Conservation (phyloP, 92 coral and sea anemone species). For the Phenganax marumi region DNA sequence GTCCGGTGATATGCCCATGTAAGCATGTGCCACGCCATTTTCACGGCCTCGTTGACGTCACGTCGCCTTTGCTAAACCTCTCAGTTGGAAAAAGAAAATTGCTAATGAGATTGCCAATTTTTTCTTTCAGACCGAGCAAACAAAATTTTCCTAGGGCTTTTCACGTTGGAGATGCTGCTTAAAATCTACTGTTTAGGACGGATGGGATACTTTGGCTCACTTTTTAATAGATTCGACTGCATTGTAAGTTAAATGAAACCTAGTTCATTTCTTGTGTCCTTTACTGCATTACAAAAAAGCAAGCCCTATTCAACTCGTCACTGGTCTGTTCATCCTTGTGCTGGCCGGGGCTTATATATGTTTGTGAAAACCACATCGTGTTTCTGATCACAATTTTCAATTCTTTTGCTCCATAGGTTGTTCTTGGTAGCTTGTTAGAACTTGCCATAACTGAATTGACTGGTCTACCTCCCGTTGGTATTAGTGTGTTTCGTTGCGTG, state of each 20-base stretch:
- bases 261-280: too few species aligned
- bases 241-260: constrained; percentile 65
- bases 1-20: too few species aligned
- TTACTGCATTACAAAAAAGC: too few species aligned
- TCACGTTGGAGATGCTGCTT: constrained; percentile 90
- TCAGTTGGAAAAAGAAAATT: not conserved
- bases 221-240: constrained; percentile 97
- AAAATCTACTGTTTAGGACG: constrained; percentile 95
- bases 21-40: too few species aligned
- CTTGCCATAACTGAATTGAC: constrained; percentile 84
- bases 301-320: not conserved
- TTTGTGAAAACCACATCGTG: not conserved
- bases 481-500: constrained; percentile 95
- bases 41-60: too few species aligned
- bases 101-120: not conserved
- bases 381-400: too few species aligned
- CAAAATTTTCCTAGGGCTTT: constrained; percentile 83
- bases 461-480: constrained; percentile 88
- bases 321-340: not conserved
- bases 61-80: too few species aligned
- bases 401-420: constrained; percentile 61
- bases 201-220: constrained; percentile 91
- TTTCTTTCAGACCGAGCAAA: constrained; percentile 84
- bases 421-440: constrained; percentile 86
- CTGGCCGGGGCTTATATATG: not conserved